Conservation (phyloP, 2,113 vertebrate genomes). For the Nothobranchius furzeri region DNA sequence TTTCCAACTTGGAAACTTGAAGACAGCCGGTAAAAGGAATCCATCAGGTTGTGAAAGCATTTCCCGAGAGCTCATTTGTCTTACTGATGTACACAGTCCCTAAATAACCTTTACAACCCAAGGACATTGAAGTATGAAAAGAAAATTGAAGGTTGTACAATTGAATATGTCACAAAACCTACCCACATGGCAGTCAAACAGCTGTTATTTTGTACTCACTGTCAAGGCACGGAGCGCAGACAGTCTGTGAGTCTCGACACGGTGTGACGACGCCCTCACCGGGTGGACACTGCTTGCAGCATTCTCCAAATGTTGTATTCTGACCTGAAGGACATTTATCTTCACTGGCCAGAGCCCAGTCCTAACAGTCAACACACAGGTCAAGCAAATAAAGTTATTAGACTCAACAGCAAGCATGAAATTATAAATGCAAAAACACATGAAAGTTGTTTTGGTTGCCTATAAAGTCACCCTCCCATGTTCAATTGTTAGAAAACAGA, state of each 20-base stretch:
- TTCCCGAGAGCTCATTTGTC: background rate
- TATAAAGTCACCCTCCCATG: too few relatives aligned
- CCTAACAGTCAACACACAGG: constrained; percentile 53
- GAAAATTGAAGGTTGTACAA: background rate
- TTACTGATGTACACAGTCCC: background rate
- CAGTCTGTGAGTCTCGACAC: constrained; percentile 86
- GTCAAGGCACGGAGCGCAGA: constrained; percentile 90
- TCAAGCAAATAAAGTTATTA: background rate
- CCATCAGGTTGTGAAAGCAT: background rate
- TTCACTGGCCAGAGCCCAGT: constrained; percentile 61
- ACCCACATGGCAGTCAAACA: background rate
- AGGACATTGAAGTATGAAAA: background rate
- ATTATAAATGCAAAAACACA: background rate
- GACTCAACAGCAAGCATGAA: background rate
- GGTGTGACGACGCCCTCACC: constrained; percentile 86
- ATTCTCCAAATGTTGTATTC: constrained; percentile 83
- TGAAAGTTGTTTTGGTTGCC: too few relatives aligned
- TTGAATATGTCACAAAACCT: background rate
- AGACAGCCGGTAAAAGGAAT: too few relatives aligned
- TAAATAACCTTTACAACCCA: background rate
- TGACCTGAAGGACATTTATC: constrained; percentile 71
- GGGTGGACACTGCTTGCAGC: constrained; percentile 87
- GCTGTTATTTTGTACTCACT: constrained; percentile 83
- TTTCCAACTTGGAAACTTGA: background rate
- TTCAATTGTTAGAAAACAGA: too few relatives aligned